Evolutionary conservation across 1,140 invertebrate species (phyloP).

Genomic region (Pseudomyrmex dendroicus): DNA sequence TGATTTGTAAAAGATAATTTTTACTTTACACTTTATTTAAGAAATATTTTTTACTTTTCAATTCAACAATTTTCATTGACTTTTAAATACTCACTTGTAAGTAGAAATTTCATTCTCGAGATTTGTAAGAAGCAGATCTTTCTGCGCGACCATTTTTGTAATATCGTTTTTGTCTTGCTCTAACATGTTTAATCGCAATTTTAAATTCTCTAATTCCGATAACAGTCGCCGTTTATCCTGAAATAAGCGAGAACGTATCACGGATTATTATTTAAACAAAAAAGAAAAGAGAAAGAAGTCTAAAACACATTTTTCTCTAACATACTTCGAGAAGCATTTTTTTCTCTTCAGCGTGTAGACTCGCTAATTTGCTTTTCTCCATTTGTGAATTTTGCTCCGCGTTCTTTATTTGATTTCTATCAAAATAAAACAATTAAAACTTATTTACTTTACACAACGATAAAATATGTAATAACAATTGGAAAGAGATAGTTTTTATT

Average conservation of each 20-base stretch:
- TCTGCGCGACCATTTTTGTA: conserved; percentile 15
- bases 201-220: conserved; percentile 43
- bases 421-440: conserved; percentile 1
- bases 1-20: too few relatives aligned
- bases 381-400: conserved; percentile 4
- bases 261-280: neutral
- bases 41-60: too few relatives aligned
- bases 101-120: conserved; percentile 36
- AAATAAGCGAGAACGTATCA: conserved; percentile 27
- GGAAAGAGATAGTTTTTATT: too few relatives aligned
- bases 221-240: conserved; percentile 57
- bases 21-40: too few relatives aligned
- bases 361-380: conserved; percentile 46
- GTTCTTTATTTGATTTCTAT: conserved; percentile 39
- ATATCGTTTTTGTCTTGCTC: conserved; percentile 51
- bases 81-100: conserved; percentile 22
- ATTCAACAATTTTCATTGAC: too few relatives aligned
- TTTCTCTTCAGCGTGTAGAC: conserved; percentile 54
- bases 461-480: too few relatives aligned
- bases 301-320: neutral
- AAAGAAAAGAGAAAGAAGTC: neutral
- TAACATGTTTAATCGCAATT: conserved; percentile 37
- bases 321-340: conserved; percentile 51
- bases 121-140: conserved; percentile 23
- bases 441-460: conserved; percentile 32